These are phyloP conservation scores for Syngnathus rostellatus DNA, from an alignment of 2,797 vertebrate species.

Conservation along the genomic window DNA sequence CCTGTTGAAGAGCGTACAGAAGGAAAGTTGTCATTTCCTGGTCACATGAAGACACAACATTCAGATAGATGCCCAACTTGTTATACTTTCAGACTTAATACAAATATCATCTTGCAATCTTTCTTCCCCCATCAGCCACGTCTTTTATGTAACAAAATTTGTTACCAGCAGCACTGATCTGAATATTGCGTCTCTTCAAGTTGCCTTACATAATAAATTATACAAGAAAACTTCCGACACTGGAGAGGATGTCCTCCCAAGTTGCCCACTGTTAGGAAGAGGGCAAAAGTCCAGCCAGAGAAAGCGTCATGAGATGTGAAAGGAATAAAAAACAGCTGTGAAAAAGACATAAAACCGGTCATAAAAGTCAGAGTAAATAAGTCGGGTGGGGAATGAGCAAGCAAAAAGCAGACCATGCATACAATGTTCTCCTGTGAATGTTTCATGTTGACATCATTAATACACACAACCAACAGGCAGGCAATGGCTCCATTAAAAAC, in stretches of 20 bases:
- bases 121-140: background rate
- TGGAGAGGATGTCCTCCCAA: background rate
- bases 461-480: background rate
- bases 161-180: background rate
- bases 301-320: background rate
- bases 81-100: background rate
- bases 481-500: background rate
- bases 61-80: background rate
- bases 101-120: background rate
- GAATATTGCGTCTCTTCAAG: background rate
- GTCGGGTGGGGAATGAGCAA: background rate
- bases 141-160: background rate
- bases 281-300: background rate
- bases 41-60: slow-evolving; percentile 47
- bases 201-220: background rate
- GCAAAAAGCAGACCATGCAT: background rate
- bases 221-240: background rate
- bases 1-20: slow-evolving; percentile 10
- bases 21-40: slow-evolving; percentile 27
- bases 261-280: background rate
- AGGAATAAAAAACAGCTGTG: background rate
- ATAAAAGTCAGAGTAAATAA: background rate
- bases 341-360: background rate
- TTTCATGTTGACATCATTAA: background rate
- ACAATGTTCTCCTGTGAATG: background rate